Evolutionary conservation across 2,113 vertebrate genomes (phyloP).

Genomic region (Cygnus buccinator): DNA sequence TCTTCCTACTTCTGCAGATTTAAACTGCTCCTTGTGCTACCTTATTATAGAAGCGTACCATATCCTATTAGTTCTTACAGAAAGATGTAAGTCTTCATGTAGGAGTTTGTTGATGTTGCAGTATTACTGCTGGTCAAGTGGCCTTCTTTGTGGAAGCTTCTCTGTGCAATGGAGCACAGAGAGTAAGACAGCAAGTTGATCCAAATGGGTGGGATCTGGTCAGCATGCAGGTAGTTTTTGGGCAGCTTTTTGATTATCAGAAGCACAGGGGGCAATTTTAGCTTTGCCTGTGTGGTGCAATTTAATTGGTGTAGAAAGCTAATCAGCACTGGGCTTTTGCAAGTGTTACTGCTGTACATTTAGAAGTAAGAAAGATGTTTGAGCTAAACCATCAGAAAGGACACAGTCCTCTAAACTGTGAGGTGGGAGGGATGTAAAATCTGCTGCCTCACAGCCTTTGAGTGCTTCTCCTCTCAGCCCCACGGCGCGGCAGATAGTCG

Average conservation of each 20-base stretch:
- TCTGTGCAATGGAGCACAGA: background rate
- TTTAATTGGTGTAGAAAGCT: background rate
- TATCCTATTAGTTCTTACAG: background rate
- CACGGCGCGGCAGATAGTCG: background rate
- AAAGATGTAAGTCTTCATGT: background rate
- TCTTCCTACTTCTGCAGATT: background rate
- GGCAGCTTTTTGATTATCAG: too few relatives aligned
- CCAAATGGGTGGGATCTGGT: too few relatives aligned
- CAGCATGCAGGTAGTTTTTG: background rate
- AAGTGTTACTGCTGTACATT: background rate
- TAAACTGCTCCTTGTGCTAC: background rate
- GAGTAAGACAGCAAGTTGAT: background rate
- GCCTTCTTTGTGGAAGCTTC: background rate
- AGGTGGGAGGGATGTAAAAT: background rate
- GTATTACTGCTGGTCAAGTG: background rate
- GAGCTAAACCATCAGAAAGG: background rate
- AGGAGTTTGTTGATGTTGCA: background rate
- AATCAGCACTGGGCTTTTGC: background rate
- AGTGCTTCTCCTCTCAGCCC: too few relatives aligned
- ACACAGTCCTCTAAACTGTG: background rate
- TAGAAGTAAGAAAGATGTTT: background rate
- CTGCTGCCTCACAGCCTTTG: background rate
- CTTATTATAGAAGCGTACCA: background rate
- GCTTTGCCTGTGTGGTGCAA: background rate
- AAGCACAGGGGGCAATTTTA: background rate